Evolutionary conservation across 1,140 invertebrate genomes (phyloP).

Genomic region (Formica selysi): DNA sequence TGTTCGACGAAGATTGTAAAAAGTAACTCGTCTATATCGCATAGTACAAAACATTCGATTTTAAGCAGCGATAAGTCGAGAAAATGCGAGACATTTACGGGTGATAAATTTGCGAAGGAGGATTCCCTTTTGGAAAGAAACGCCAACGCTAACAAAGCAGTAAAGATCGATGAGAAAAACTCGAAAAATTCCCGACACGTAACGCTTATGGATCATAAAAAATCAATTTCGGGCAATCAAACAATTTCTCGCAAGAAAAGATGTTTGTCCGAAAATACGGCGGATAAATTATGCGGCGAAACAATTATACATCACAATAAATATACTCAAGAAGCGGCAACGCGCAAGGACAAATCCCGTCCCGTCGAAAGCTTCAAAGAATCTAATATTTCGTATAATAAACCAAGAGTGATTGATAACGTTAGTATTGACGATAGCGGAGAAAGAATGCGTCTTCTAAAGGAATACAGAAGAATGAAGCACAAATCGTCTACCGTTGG

Average conservation of each 20-base stretch:
- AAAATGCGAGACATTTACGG: not conserved
- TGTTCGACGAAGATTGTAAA: not conserved
- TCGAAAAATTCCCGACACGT: not conserved
- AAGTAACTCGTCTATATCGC: not conserved
- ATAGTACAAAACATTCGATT: not conserved
- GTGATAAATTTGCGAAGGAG: not conserved
- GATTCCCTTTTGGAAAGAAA: not conserved
- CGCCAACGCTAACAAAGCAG: not conserved
- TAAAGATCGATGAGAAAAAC: not conserved
- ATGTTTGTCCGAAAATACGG: not conserved
- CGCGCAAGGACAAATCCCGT: not conserved
- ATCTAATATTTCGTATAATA: slow-evolving; percentile 25
- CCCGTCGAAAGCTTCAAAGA: not conserved
- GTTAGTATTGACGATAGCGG: slow-evolving; percentile 10
- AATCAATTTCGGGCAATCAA: not conserved
- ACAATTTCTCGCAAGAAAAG: not conserved
- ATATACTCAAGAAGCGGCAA: slow-evolving; percentile 20
- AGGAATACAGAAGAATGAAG: slow-evolving; percentile 61
- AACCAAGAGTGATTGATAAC: slow-evolving; percentile 58
- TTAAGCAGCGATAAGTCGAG: slow-evolving; percentile 2
- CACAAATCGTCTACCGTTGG: not conserved
- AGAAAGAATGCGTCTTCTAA: slow-evolving; percentile 59
- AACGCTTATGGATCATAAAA: not conserved
- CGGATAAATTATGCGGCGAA: not conserved
- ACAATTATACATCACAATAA: slow-evolving; percentile 37